These are phyloP conservation scores for Borostomias antarcticus DNA, from an alignment of 2,797 vertebrate genomes.

Conservation along the genomic window DNA sequence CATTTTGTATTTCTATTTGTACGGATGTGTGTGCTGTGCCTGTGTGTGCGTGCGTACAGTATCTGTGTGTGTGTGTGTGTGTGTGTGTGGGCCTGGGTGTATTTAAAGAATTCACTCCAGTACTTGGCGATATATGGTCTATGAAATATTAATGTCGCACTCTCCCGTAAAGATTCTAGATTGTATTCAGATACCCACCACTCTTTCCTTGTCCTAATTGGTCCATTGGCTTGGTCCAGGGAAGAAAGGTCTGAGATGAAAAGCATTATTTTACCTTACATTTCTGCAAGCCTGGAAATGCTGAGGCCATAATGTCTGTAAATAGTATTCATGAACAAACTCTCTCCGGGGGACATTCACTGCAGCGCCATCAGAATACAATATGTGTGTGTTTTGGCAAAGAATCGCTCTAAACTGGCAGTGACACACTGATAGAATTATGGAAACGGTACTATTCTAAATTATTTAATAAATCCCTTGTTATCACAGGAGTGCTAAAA, in stretches of 20 bases:
- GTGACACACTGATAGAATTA: conserved; percentile 38
- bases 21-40: conserved; percentile 21
- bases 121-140: conserved; percentile 68
- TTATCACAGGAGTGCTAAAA: conserved; percentile 40
- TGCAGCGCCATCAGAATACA: conserved; percentile 10
- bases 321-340: conserved; percentile 64
- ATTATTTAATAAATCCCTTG: conserved; percentile 51
- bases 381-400: conserved; percentile 25
- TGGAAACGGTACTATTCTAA: conserved; percentile 41
- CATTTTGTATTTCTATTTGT: conserved; percentile 16
- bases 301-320: conserved; percentile 59
- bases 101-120: conserved; percentile 59
- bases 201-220: conserved; percentile 62
- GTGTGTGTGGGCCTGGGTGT: conserved; percentile 38
- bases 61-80: conserved; percentile 39
- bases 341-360: conserved; percentile 45
- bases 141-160: conserved; percentile 74
- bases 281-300: conserved; percentile 44
- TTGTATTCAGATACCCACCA: conserved; percentile 70
- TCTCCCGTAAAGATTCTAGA: conserved; percentile 77
- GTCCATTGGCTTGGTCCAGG: conserved; percentile 60
- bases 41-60: conserved; percentile 44
- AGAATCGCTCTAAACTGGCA: conserved; percentile 27
- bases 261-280: conserved; percentile 40
- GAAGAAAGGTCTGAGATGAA: conserved; percentile 36